Percentiles rank a stretch among this genome's conserved stretches.
Conservation (phyloP, 1,140 invertebrate genomes). For the Pseudomyrmex dendroicus region DNA sequence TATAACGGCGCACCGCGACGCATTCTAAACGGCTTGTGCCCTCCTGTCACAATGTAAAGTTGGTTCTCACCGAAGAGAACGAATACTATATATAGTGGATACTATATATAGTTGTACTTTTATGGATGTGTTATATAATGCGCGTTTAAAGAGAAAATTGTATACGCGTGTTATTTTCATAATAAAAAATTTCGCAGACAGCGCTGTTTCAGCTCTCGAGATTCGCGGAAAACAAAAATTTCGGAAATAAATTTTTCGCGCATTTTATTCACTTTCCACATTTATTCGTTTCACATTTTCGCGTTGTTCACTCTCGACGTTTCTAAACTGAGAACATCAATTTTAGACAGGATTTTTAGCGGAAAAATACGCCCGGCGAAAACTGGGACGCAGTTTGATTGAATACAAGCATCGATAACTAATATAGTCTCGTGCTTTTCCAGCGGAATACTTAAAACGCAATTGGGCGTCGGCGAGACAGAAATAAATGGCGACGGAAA, state of each 20-base stretch:
- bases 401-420: conserved; percentile 45
- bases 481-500: conserved; percentile 29
- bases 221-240: no score
- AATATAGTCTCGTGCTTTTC: conserved; percentile 29
- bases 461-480: conserved; percentile 25
- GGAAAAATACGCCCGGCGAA: neutral
- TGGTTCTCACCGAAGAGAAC: neutral
- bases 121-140: no score
- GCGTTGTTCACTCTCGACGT: no score
- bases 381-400: conserved; percentile 41
- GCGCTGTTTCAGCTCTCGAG: no score
- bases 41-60: neutral
- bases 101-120: no score
- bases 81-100: neutral
- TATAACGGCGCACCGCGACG: neutral
- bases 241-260: no score
- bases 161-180: no score
- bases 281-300: no score
- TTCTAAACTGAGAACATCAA: no score
- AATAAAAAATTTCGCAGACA: no score
- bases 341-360: neutral
- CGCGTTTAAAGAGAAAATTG: no score
- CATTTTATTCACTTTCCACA: no score
- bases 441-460: conserved; percentile 36
- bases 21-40: conserved; percentile 33